Base-by-base conservation (phyloP, 2,888 invertebrate species). In the Drosophila birchii region DNA sequence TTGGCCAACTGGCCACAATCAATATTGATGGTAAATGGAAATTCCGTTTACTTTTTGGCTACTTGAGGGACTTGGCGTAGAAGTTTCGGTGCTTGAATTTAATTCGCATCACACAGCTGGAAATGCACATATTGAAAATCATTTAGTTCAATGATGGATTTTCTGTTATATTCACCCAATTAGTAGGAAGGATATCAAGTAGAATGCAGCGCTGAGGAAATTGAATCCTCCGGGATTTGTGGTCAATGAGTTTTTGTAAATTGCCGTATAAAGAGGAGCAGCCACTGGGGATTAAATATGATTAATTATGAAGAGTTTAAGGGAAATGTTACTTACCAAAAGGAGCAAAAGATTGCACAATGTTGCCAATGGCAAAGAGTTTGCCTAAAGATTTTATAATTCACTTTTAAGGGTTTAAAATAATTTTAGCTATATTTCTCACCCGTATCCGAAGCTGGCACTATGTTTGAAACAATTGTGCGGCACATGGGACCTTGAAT, bases 331-430 rank as follows among this genome's bases (percentile, higher is more conserved):
- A 29, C 74, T 43, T 71, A 83, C 83, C 81, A 57, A 96, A 92
- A 0, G 95, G 95, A 9, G 94, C 93, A 36, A 94, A 78, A 3
- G 95, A 94, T 92, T 96, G 96, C 20, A 95, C 85, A 1, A 95
- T 94, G 36, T 95, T 94, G 84, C 95, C 94, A 39, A 96, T 92
- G 0, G 96, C 94, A 87, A 96, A 96, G n/a, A 96, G 94, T 92
- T 95, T 95, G 7, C 95, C 95, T 92, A 76, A 76, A 6, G 6
- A 41, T 6, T 29, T 2, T 11, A n/a, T 7, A 34, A 16, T 3
- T 6, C 23, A 23, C 23, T 3, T 3, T 45, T 9, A 56, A 11
- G 14, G 6, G 0, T 4, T 5, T 12, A 2, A 1, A 41, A 16
- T 3, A 47, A n/a, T 8, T 11, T 7, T 9, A 12, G 5, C 23